Conservation (phyloP, 2,888 invertebrate genomes). For the Tenthredo livida region DNA sequence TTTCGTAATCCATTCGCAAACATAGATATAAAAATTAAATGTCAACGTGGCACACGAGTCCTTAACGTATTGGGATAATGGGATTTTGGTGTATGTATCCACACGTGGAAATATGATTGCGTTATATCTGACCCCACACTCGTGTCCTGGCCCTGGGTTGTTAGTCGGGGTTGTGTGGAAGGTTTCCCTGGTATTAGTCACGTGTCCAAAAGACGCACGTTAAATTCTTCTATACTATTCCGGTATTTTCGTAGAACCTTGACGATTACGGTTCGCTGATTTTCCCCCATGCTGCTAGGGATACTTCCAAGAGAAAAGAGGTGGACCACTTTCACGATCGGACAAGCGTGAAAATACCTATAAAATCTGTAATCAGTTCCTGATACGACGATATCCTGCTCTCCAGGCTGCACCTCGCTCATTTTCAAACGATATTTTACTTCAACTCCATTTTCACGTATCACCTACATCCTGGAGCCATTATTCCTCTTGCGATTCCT, state of each 20-base stretch:
- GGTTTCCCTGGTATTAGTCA: background rate
- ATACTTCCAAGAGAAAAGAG: slow-evolving; percentile 37
- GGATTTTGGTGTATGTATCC: background rate
- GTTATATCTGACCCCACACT: background rate
- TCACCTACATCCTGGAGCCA: no score
- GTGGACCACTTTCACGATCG: slow-evolving; percentile 42
- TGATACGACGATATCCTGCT: background rate
- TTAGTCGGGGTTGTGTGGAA: background rate
- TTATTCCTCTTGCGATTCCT: no score
- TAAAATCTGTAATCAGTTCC: slow-evolving; percentile 32
- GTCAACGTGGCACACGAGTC: background rate
- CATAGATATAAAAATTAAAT: background rate
- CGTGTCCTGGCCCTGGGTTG: background rate
- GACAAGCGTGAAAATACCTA: slow-evolving; percentile 47
- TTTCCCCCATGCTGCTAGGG: background rate
- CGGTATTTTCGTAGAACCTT: background rate
- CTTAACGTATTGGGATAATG: background rate
- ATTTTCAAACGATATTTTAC: slow-evolving; percentile 9
- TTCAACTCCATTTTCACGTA: background rate
- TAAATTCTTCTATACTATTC: background rate
- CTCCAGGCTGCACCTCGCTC: background rate
- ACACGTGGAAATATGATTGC: background rate
- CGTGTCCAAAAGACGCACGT: slow-evolving; percentile 5
- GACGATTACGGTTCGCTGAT: slow-evolving; percentile 7
- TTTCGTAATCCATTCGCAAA: background rate